These are phyloP conservation scores for Periophthalmus modestus DNA, from an alignment of 2,113 vertebrate species.

Conservation along the genomic window DNA sequence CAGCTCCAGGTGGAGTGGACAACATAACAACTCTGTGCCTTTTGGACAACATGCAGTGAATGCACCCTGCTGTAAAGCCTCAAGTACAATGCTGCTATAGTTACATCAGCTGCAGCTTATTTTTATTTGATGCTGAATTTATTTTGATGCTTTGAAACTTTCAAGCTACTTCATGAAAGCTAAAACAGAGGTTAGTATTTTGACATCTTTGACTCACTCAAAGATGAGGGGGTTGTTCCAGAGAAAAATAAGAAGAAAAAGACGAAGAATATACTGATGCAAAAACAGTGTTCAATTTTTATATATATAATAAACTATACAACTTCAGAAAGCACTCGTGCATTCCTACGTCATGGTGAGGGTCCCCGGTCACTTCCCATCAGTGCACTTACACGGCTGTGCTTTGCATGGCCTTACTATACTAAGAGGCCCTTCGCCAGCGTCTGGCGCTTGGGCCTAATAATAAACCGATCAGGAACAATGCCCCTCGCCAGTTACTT, in stretches of 20 bases:
- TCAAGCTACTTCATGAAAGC: slow-evolving; percentile 23
- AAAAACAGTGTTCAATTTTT: too few species aligned
- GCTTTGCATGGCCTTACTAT: too few species aligned
- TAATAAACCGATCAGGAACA: too few species aligned
- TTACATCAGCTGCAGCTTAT: background rate
- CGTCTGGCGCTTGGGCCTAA: too few species aligned
- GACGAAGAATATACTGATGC: too few species aligned
- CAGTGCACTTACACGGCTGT: too few species aligned
- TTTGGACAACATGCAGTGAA: slow-evolving; percentile 16
- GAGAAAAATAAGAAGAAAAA: too few species aligned
- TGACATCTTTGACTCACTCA: slow-evolving; percentile 44
- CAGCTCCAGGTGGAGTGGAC: slow-evolving; percentile 51
- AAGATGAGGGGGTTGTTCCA: too few species aligned
- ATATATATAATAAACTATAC: background rate
- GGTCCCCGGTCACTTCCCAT: too few species aligned
- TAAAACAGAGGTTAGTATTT: slow-evolving; percentile 23
- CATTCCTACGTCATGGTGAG: too few species aligned
- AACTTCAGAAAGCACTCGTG: background rate
- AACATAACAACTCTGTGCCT: slow-evolving; percentile 30
- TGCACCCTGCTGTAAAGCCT: background rate
- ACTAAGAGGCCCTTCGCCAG: too few species aligned
- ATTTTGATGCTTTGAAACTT: slow-evolving; percentile 3
- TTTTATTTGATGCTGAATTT: background rate
- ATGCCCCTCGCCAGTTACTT: too few species aligned
- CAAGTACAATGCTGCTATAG: background rate